phyloP scores from a whole-genome alignment of 2,113 vertebrate species.

The Vulpes lagopus region DNA sequence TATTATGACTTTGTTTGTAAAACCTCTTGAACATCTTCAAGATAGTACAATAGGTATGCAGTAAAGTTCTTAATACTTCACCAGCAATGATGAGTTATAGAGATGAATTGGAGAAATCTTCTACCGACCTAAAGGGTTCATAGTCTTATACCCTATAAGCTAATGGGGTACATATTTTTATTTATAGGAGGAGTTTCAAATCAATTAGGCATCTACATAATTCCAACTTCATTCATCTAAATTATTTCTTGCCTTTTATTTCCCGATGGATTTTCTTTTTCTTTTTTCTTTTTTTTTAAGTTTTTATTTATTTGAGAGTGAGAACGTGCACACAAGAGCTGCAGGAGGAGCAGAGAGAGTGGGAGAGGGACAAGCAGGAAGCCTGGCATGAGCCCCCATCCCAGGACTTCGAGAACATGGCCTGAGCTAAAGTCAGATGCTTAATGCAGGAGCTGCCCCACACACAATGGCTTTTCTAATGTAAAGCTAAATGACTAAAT shows the following conservation, averaged over 20 bases:
- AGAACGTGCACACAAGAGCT: accelerated
- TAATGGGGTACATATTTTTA: conserved; percentile 44
- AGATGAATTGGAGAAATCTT: conserved; percentile 18
- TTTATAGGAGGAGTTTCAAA: conserved; percentile 53
- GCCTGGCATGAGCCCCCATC: not conserved
- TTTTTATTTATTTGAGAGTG: not conserved
- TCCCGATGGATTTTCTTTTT: conserved; percentile 42
- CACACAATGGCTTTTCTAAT: conserved; percentile 42
- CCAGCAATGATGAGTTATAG: not conserved
- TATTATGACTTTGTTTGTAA: not conserved
- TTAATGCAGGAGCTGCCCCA: not conserved
- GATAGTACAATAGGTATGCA: not conserved
- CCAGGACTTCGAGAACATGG: not conserved
- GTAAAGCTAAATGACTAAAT: not conserved
- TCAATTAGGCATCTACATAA: not conserved
- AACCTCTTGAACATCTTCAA: not conserved
- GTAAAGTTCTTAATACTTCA: not conserved
- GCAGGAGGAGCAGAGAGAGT: not conserved
- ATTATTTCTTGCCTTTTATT: conserved; percentile 57
- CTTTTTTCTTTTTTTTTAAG: not conserved
- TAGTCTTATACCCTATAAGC: not conserved
- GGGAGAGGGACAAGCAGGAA: not conserved
- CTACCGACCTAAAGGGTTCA: not conserved
- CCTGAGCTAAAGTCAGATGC: not conserved
- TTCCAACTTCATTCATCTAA: conserved; percentile 60